These are phyloP conservation scores for Setophaga petechia DNA, from an alignment of 2,113 vertebrate species.

Conservation along the genomic window DNA sequence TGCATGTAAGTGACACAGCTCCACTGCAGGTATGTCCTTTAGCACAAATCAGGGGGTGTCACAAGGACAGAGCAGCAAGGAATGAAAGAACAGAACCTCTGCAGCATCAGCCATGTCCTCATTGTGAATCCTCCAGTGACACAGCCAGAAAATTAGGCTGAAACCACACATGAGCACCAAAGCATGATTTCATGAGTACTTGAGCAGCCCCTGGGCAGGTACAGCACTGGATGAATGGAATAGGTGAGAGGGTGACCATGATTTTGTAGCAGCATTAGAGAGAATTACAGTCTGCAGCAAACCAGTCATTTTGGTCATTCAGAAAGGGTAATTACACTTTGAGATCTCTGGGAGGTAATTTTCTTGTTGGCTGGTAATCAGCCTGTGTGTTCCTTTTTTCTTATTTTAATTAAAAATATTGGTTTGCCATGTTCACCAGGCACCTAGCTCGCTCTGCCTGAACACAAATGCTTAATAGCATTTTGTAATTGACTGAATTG, in stretches of 20 bases:
- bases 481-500: slow-evolving; percentile 11
- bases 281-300: not conserved
- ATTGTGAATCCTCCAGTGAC: not conserved
- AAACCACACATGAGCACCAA: not conserved
- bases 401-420: slow-evolving; percentile 41
- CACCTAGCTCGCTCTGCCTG: not conserved
- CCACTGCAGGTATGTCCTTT: not conserved
- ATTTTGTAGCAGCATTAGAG: not conserved
- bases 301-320: not conserved
- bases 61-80: not conserved
- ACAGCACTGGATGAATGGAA: not conserved
- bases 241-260: not conserved
- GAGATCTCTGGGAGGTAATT: not conserved
- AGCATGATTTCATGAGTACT: not conserved
- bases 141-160: not conserved
- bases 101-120: not conserved
- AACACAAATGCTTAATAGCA: not conserved
- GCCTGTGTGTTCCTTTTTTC: not conserved
- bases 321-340: not conserved
- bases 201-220: not conserved
- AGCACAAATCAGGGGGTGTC: not conserved
- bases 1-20: not conserved
- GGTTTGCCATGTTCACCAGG: not conserved
- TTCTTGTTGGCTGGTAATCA: slow-evolving; percentile 9
- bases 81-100: not conserved